Percentiles rank a stretch among this genome's conserved stretches.
Evolutionary conservation across 2,113 vertebrate species (phyloP).

Genomic region (Pachypanchax playfairii): DNA sequence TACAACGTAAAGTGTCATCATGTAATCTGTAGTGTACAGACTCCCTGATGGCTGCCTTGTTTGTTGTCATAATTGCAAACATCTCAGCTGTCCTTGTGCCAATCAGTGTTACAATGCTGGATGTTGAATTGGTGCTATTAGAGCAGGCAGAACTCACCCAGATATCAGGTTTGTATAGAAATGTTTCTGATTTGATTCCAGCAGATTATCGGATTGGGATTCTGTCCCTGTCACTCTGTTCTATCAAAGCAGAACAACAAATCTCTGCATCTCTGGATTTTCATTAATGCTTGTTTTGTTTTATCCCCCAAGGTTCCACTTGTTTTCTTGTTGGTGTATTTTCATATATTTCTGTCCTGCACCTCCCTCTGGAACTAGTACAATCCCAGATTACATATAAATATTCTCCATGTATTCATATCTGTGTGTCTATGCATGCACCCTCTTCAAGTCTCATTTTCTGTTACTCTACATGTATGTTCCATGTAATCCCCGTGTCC

Average conservation of each 20-base stretch:
- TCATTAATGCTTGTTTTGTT: slow-evolving; percentile 51
- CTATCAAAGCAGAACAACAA: slow-evolving; percentile 61
- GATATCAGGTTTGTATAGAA: slow-evolving; percentile 26
- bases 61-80: slow-evolving; percentile 36
- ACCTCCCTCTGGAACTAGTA: slow-evolving; percentile 41
- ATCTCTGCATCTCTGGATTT: slow-evolving; percentile 58
- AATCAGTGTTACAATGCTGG: slow-evolving; percentile 23
- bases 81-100: slow-evolving; percentile 12
- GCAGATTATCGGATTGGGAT: slow-evolving; percentile 30
- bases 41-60: background rate
- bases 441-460: slow-evolving; percentile 28
- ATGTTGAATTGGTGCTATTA: slow-evolving; percentile 24
- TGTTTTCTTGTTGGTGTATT: slow-evolving; percentile 28
- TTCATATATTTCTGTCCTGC: slow-evolving; percentile 35
- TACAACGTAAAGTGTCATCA: background rate
- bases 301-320: slow-evolving; percentile 57
- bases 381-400: slow-evolving; percentile 75
- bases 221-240: slow-evolving; percentile 5
- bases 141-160: slow-evolving; percentile 9
- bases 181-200: slow-evolving; percentile 20
- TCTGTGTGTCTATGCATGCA: background rate
- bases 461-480: slow-evolving; percentile 26
- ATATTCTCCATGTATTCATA: slow-evolving; percentile 31
- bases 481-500: slow-evolving; percentile 47
- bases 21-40: slow-evolving; percentile 6